phyloP scores from a whole-genome alignment of 2,113 vertebrate genomes.

The Anas platyrhynchos region DNA sequence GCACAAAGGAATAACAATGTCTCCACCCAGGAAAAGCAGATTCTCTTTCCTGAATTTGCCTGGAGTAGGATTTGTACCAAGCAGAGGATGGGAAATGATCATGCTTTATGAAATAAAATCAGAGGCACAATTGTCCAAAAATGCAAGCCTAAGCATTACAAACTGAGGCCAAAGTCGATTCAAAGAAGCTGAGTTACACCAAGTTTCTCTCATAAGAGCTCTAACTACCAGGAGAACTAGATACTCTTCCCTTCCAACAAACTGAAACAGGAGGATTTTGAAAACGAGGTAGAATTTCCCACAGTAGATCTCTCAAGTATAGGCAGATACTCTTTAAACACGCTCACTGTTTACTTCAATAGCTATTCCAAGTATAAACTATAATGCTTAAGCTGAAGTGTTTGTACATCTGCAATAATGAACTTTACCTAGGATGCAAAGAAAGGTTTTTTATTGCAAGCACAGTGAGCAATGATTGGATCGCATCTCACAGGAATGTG shows the following conservation, averaged over 20 bases:
- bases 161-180: background rate
- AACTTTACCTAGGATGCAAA: constrained; percentile 68
- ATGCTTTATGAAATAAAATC: background rate
- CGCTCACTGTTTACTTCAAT: background rate
- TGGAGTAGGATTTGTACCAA: background rate
- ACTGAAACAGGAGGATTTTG: background rate
- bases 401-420: constrained; percentile 60
- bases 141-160: background rate
- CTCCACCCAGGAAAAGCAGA: background rate
- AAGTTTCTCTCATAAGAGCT: background rate
- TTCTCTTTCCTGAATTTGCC: background rate
- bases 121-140: background rate
- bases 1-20: background rate
- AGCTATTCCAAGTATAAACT: background rate
- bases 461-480: constrained; percentile 70
- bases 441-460: constrained; percentile 81
- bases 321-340: background rate
- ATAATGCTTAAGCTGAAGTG: background rate
- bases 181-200: background rate
- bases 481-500: constrained; percentile 52
- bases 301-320: background rate
- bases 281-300: constrained; percentile 22
- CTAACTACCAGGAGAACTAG: background rate
- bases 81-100: background rate
- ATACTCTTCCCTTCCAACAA: background rate